Percentiles rank a stretch among this genome's conserved stretches.
Conservation (phyloP, 2,797 vertebrate genomes). For the Gila robusta region DNA sequence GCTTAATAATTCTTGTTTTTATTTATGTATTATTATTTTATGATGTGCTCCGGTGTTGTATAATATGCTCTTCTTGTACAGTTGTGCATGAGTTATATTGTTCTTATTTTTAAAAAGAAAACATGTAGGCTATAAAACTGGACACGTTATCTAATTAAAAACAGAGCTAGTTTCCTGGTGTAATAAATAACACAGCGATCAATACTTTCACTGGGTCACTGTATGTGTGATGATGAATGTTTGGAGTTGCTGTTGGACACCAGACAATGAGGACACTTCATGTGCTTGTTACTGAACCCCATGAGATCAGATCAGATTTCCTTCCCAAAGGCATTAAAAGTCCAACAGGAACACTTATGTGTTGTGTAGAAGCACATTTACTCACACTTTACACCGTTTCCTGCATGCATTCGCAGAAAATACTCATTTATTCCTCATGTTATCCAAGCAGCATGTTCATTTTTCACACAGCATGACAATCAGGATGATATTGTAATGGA, state of each 20-base stretch:
- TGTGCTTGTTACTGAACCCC: slow-evolving; percentile 7
- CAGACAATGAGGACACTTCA: background rate
- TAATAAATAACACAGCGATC: background rate
- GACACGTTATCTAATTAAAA: background rate
- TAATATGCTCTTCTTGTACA: background rate
- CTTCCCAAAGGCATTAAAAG: background rate
- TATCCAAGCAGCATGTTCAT: background rate
- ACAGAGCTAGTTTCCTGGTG: background rate
- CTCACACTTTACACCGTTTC: background rate
- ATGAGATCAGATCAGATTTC: slow-evolving; percentile 7
- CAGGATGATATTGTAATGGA: background rate
- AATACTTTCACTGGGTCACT: background rate
- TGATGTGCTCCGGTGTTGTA: background rate
- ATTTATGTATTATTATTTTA: background rate
- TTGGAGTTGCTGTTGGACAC: slow-evolving; percentile 18
- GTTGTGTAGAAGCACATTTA: background rate
- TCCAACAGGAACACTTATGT: background rate
- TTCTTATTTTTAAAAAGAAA: background rate
- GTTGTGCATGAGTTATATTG: background rate
- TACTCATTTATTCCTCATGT: background rate
- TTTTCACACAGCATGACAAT: background rate
- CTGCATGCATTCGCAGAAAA: background rate
- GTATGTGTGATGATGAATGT: background rate
- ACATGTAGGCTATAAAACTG: background rate
- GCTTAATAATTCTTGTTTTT: background rate